A percentile compares a stretch with the other conserved stretches of the same genome.
phyloP scores from a whole-genome alignment of 2,797 vertebrate genomes.

The Cygnus olor region DNA sequence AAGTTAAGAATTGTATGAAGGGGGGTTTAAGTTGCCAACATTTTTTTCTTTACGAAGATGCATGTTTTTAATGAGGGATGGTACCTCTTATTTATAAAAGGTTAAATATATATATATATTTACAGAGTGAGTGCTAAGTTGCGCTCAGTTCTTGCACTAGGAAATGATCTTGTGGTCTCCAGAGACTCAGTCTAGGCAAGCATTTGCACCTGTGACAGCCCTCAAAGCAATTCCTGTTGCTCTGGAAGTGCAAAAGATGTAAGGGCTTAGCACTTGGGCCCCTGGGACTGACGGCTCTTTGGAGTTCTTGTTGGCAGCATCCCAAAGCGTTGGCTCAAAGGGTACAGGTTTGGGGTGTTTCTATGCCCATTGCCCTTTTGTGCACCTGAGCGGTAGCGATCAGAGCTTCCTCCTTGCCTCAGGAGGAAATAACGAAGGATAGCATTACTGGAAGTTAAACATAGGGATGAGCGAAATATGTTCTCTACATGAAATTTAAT shows the following conservation, averaged over 20 bases:
- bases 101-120: no score
- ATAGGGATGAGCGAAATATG: background rate
- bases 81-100: background rate
- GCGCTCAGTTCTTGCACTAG: background rate
- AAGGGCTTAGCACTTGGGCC: background rate
- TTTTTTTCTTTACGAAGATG: background rate
- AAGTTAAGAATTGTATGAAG: background rate
- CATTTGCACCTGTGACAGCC: background rate
- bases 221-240: background rate
- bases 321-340: background rate
- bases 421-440: background rate
- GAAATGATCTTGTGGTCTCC: background rate
- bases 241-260: background rate
- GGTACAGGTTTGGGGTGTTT: background rate
- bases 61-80: background rate
- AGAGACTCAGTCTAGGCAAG: background rate
- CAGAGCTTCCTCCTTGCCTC: background rate
- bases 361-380: background rate
- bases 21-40: rapidly evolving
- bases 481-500: background rate
- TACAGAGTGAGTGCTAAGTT: background rate
- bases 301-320: background rate
- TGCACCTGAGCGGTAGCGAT: background rate
- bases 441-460: background rate
- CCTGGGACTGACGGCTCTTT: background rate